phyloP scores from a whole-genome alignment of 30 jellyfish, hydroid and myxozoan genomes.

The Nemopilema nomurai region DNA sequence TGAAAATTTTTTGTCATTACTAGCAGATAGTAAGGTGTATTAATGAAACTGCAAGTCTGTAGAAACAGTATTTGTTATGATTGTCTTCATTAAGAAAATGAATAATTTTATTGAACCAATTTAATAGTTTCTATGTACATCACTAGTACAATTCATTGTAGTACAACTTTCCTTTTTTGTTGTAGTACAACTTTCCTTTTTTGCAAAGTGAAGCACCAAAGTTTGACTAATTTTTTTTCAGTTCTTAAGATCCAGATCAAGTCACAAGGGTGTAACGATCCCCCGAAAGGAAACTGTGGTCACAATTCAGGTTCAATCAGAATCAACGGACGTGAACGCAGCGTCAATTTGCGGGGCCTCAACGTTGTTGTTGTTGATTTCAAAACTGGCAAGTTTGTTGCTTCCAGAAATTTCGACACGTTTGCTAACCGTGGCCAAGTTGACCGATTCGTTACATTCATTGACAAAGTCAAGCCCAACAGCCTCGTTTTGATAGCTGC shows the following conservation, averaged over 20 bases:
- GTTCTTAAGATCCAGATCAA: conserved; percentile 62
- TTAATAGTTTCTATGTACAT: too few species aligned
- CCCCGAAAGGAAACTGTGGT: conserved; percentile 60
- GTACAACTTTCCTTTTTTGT: too few species aligned
- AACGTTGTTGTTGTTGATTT: conserved; percentile 69
- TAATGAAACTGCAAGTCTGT: too few species aligned
- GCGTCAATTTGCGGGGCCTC: conserved; percentile 61
- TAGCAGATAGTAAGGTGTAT: too few species aligned
- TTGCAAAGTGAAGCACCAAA: too few species aligned
- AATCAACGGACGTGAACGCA: conserved; percentile 72
- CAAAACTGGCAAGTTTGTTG: conserved; percentile 53
- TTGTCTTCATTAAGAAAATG: too few species aligned
- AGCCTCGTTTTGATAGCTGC: conserved; percentile 58
- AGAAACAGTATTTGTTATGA: too few species aligned
- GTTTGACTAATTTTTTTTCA: too few species aligned
- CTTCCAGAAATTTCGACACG: conserved; percentile 63
- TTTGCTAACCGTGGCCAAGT: conserved; percentile 43
- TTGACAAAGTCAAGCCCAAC: conserved; percentile 52
- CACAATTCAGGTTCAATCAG: conserved; percentile 49
- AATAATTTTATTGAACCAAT: too few species aligned
- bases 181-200: too few species aligned
- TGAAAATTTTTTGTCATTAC: too few species aligned
- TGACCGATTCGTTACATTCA: conserved; percentile 26
- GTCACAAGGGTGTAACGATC: conserved; percentile 76
- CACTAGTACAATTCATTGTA: too few species aligned